Conservation (phyloP, 2,113 vertebrate species). For the Misgurnus anguillicaudatus region DNA sequence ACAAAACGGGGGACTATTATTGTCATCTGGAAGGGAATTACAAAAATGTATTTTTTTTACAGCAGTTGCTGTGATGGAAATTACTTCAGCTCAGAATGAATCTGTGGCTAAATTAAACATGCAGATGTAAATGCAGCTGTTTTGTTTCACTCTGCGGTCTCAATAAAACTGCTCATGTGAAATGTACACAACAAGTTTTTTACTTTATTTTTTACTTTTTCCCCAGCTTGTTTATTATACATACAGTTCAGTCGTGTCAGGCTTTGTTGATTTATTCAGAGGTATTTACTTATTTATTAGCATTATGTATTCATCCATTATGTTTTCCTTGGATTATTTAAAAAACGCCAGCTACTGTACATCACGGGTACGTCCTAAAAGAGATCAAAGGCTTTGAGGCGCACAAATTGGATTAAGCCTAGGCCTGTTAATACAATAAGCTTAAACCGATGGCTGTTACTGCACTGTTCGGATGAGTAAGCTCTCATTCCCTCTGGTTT, state of each 20-base stretch:
- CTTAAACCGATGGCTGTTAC: slow-evolving; percentile 37
- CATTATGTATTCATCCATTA: slow-evolving; percentile 24
- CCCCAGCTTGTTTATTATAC: neutral
- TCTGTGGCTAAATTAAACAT: slow-evolving; percentile 22
- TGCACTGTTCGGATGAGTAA: slow-evolving; percentile 42
- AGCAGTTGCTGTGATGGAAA: slow-evolving; percentile 5
- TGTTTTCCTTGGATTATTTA: slow-evolving; percentile 6
- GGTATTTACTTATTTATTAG: slow-evolving; percentile 8
- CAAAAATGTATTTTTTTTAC: slow-evolving; percentile 14
- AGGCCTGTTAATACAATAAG: slow-evolving; percentile 42
- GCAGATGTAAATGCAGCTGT: slow-evolving; percentile 19
- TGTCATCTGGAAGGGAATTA: slow-evolving; percentile 59
- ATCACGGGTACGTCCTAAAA: slow-evolving; percentile 24
- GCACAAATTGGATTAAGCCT: slow-evolving; percentile 49
- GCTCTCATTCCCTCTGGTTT: slow-evolving; percentile 1
- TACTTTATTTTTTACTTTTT: neutral
- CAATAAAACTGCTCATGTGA: neutral
- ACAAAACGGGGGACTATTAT: slow-evolving; percentile 60
- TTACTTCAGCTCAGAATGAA: neutral
- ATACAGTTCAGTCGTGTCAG: neutral
- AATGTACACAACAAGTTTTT: neutral
- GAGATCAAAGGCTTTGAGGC: slow-evolving; percentile 48
- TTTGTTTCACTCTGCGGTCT: neutral
- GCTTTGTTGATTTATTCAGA: slow-evolving; percentile 14
- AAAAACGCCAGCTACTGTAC: neutral